Evolutionary conservation across 1,140 invertebrate species (phyloP).

Genomic region (Drosophila parabipectinata): DNA sequence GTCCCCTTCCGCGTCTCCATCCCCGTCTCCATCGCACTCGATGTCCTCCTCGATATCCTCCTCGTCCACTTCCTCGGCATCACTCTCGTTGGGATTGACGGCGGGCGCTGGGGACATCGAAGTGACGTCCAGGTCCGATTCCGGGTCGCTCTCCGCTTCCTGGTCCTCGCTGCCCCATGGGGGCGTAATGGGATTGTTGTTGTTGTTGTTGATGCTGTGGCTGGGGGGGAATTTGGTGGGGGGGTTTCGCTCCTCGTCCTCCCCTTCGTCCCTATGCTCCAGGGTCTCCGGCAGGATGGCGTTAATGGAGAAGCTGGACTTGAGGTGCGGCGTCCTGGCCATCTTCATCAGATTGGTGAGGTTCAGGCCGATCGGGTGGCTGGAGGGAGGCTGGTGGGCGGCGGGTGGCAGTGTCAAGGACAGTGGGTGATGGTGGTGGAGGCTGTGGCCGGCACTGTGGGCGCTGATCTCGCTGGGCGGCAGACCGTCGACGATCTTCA

Average conservation of each 20-base stretch:
- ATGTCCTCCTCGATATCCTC: constrained; percentile 57
- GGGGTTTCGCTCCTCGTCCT: constrained; percentile 32
- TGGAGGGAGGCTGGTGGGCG: constrained; percentile 35
- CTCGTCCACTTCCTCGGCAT: constrained; percentile 61
- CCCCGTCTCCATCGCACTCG: constrained; percentile 56
- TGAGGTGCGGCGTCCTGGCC: constrained; percentile 86
- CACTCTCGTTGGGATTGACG: constrained; percentile 42
- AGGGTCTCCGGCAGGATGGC: constrained; percentile 88
- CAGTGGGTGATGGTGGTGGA: constrained; percentile 36
- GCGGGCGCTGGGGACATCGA: constrained; percentile 85
- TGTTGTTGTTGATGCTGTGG: constrained; percentile 45
- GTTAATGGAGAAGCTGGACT: constrained; percentile 90
- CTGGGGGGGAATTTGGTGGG: constrained; percentile 22
- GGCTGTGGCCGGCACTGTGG: constrained; percentile 31
- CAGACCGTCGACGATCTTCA: constrained; percentile 71
- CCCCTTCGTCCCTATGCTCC: constrained; percentile 73
- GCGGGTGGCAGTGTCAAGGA: constrained; percentile 28
- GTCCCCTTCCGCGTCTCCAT: constrained; percentile 5
- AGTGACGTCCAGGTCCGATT: constrained; percentile 91
- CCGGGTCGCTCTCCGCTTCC: constrained; percentile 86
- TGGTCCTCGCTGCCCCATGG: constrained; percentile 71
- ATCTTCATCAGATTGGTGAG: constrained; percentile 84
- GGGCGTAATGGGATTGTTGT: constrained; percentile 35
- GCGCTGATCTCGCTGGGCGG: constrained; percentile 50
- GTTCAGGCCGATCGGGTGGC: constrained; percentile 63